Conservation (phyloP, 2,113 vertebrate species). For the Globicephala melas region DNA sequence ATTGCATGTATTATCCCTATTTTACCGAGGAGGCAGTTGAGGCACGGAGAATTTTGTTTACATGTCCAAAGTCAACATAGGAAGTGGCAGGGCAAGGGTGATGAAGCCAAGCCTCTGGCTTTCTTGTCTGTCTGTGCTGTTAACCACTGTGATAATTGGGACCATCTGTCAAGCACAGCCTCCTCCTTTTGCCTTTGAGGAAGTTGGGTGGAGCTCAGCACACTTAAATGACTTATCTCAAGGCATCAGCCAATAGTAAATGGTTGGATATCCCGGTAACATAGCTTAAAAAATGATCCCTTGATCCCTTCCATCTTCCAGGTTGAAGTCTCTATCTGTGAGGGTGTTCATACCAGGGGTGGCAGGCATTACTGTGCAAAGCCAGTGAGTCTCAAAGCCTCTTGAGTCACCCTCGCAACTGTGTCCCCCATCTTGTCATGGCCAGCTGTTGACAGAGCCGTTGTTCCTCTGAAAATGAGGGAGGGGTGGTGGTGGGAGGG, state of each 20-base stretch:
- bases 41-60: neutral
- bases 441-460: conserved; percentile 55
- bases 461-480: conserved; percentile 72
- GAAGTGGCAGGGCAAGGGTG: neutral
- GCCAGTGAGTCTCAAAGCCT: neutral
- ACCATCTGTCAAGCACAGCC: neutral
- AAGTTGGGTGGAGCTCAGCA: neutral
- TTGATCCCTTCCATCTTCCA: neutral
- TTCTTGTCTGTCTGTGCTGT: neutral
- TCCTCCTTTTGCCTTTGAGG: neutral
- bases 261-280: accelerated
- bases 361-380: neutral
- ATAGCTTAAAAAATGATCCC: neutral
- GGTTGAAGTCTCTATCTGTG: neutral
- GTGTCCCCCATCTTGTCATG: conserved; percentile 28
- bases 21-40: neutral
- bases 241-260: neutral
- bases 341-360: neutral
- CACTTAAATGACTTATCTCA: neutral
- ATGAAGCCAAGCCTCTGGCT: neutral
- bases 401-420: neutral
- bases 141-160: neutral
- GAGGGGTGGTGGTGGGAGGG: conserved; percentile 28
- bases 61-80: neutral
- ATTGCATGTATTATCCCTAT: neutral